A percentile compares a stretch with the other conserved stretches of the same genome.
Evolutionary conservation across 2,797 vertebrate genomes (phyloP).

Genomic region (Catostomus latipinnis): DNA sequence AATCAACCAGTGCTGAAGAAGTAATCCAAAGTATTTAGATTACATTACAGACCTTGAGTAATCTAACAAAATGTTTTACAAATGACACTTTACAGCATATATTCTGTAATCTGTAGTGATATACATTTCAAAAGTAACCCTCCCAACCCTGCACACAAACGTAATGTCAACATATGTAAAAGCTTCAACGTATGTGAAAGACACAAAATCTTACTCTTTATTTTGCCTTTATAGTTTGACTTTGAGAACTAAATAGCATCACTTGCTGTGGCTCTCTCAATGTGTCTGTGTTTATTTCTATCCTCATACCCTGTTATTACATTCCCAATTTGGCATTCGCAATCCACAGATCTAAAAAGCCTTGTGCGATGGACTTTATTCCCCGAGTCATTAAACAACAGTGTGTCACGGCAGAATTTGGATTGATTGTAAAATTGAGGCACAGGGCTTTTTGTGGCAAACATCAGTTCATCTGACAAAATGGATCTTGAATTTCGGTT

Average conservation of each 20-base stretch:
- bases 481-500: background rate
- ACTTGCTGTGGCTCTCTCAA: slow-evolving; percentile 32
- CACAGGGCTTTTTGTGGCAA: slow-evolving; percentile 8
- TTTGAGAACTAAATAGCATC: slow-evolving; percentile 56
- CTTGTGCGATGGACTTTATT: slow-evolving; percentile 46
- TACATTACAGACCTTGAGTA: too few species aligned
- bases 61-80: too few species aligned
- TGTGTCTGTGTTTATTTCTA: slow-evolving; percentile 41
- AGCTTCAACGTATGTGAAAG: background rate
- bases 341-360: slow-evolving; percentile 33
- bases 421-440: slow-evolving; percentile 50
- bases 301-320: slow-evolving; percentile 48
- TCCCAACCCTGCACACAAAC: background rate
- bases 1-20: too few species aligned
- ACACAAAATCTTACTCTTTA: slow-evolving; percentile 34
- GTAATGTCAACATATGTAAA: background rate
- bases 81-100: too few species aligned
- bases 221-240: slow-evolving; percentile 45
- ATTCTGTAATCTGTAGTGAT: too few species aligned
- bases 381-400: slow-evolving; percentile 56
- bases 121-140: too few species aligned
- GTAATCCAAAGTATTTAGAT: too few species aligned
- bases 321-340: slow-evolving; percentile 51
- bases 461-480: slow-evolving; percentile 23
- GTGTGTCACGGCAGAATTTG: slow-evolving; percentile 36